phyloP scores from a whole-genome alignment of 2,797 vertebrate species.

The Astyanax mexicanus region DNA sequence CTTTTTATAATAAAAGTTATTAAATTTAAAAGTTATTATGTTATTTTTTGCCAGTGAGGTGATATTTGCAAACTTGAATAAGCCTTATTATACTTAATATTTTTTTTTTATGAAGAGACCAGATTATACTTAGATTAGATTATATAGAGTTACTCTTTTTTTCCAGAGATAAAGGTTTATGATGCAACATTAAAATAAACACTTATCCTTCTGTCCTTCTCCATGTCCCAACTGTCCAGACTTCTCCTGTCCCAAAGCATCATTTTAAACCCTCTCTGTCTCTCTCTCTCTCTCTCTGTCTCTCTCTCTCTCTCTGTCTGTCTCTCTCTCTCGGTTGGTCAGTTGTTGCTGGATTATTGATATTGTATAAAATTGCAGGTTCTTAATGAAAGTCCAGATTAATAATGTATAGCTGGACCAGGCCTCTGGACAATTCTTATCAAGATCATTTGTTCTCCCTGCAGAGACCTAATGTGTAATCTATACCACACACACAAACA shows the following conservation, averaged over 20 bases:
- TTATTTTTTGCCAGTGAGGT: no score
- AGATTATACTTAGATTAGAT: no score
- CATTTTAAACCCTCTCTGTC: background rate
- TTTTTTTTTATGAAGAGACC: no score
- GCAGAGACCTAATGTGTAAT: constrained; percentile 63
- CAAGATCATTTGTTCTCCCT: constrained; percentile 68
- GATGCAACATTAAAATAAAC: no score
- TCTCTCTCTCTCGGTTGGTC: constrained; percentile 25
- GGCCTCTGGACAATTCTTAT: constrained; percentile 69
- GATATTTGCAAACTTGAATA: no score
- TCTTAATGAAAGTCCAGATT: constrained; percentile 83
- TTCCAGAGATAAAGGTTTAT: no score
- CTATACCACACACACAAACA: constrained; percentile 51
- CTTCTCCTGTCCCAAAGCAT: background rate
- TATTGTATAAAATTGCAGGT: constrained; percentile 78
- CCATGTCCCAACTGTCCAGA: background rate
- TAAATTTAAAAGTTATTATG: no score
- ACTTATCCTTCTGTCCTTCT: no score
- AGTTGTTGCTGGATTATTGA: constrained; percentile 78
- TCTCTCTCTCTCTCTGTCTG: constrained; percentile 19
- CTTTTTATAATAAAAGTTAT: no score
- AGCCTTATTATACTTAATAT: no score
- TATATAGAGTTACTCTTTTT: no score
- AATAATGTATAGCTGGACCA: constrained; percentile 77
- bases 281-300: constrained; percentile 11